Conservation (phyloP, 2,888 invertebrate genomes). For the Sesamia inferens region DNA sequence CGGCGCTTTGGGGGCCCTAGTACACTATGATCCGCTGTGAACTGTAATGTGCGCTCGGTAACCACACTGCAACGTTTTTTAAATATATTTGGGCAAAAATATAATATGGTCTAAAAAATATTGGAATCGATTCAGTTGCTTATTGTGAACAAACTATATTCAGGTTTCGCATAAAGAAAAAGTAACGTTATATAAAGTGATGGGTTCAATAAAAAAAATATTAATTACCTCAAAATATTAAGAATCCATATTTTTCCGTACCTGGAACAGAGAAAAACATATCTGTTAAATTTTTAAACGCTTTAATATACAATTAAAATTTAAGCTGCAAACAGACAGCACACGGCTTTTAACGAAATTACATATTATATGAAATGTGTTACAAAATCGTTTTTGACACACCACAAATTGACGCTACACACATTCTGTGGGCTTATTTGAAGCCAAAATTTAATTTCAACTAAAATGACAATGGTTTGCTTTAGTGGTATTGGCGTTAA, state of each 20-base stretch:
- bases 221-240: no score
- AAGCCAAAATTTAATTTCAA: background rate
- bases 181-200: no score
- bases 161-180: no score
- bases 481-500: background rate
- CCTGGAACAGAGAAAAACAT: conserved; percentile 29
- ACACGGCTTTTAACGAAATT: conserved; percentile 10
- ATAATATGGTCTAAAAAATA: no score
- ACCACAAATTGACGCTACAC: conserved; percentile 10
- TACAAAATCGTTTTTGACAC: conserved; percentile 14
- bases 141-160: no score
- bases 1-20: no score
- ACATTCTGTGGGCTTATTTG: background rate
- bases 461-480: background rate
- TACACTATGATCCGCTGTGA: no score
- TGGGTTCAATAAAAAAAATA: no score
- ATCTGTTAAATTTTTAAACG: conserved; percentile 11
- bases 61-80: no score
- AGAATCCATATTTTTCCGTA: background rate
- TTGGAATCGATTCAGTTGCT: no score
- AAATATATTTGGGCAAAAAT: no score
- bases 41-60: no score
- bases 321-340: background rate
- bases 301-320: conserved; percentile 10
- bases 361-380: conserved; percentile 12